These are phyloP conservation scores for Antitype chi DNA, from an alignment of 2,888 invertebrate genomes.

Conservation along the genomic window DNA sequence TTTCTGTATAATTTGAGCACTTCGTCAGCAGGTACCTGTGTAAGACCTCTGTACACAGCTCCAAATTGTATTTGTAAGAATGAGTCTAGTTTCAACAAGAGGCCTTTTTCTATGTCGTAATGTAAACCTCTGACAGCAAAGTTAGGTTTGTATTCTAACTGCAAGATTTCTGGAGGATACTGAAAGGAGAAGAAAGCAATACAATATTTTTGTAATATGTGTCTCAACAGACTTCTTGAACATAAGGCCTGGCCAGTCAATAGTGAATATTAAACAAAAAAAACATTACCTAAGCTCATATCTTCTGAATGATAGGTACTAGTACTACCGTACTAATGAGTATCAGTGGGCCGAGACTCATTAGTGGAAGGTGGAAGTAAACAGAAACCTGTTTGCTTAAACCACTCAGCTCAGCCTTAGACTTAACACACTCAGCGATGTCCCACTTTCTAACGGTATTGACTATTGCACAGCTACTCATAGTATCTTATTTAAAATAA, in stretches of 20 bases:
- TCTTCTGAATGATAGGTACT: background rate
- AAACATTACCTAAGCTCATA: background rate
- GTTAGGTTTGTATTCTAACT: conserved; percentile 96
- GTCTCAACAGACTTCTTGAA: background rate
- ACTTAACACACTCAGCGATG: background rate
- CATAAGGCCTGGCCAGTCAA: background rate
- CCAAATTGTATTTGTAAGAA: conserved; percentile 99
- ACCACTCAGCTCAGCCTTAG: background rate
- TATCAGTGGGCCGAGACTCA: background rate
- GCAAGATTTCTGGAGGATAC: conserved; percentile 96
- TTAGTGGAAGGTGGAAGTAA: background rate
- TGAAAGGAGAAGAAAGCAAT: conserved; percentile 80
- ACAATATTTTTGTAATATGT: background rate
- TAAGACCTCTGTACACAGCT: conserved; percentile 96
- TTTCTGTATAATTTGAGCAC: conserved; percentile 96
- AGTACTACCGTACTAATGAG: too few relatives aligned
- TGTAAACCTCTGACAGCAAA: conserved; percentile 99
- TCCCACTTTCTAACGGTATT: background rate
- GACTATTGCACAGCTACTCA: too few relatives aligned
- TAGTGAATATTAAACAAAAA: background rate
- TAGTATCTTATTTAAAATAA: background rate
- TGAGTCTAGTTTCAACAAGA: conserved; percentile 98
- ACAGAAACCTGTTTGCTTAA: conserved; percentile 13
- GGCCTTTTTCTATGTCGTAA: conserved; percentile 98
- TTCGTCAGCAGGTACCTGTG: conserved; percentile 95